Conservation (phyloP, 2,888 invertebrate genomes). For the Diachrysia chrysitis region DNA sequence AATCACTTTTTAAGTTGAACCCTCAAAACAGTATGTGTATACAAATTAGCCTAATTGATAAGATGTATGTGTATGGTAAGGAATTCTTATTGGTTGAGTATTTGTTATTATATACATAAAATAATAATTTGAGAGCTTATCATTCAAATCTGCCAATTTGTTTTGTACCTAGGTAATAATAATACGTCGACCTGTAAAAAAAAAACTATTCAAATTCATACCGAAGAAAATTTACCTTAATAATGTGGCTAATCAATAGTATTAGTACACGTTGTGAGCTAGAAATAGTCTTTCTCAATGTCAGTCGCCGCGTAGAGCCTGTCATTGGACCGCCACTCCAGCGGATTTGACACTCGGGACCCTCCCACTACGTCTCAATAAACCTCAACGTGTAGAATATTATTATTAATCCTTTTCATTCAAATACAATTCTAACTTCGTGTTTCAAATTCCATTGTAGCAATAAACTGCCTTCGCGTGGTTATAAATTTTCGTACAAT, state of each 20-base stretch:
- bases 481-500: conserved; percentile 1
- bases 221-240: conserved; percentile 58
- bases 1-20: conserved; percentile 61
- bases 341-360: conserved; percentile 14
- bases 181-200: background rate
- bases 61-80: conserved; percentile 17
- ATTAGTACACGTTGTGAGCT: conserved; percentile 30
- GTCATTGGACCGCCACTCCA: conserved; percentile 22
- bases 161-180: no score
- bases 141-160: no score
- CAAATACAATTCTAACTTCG: background rate
- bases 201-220: background rate
- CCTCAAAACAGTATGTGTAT: conserved; percentile 46
- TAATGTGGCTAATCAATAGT: conserved; percentile 71
- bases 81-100: background rate
- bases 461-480: conserved; percentile 5
- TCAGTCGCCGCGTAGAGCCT: conserved; percentile 15
- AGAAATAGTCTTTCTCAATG: conserved; percentile 19
- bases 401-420: conserved; percentile 5
- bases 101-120: background rate
- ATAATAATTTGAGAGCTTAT: background rate
- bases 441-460: background rate
- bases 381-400: background rate
- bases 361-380: conserved; percentile 1
- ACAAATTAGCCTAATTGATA: conserved; percentile 49